These are phyloP conservation scores for Panzeria rudis DNA, from an alignment of 2,888 invertebrate species.

Conservation along the genomic window DNA sequence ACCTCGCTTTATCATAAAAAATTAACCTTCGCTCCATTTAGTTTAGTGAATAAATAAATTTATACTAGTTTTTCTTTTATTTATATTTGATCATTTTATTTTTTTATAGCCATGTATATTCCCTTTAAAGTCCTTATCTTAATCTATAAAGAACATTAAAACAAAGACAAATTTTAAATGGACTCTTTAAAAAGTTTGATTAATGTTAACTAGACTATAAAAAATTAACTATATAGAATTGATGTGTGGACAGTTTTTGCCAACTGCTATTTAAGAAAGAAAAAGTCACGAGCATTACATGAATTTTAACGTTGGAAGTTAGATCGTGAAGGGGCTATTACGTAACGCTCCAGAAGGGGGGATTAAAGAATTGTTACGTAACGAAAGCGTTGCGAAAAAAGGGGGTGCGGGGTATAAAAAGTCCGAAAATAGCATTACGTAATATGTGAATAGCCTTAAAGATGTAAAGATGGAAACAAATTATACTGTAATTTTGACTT, in stretches of 20 bases:
- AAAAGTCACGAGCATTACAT: conserved; percentile 2
- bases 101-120: too few species aligned
- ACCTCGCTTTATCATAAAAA: conserved; percentile 22
- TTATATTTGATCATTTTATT: conserved; percentile 23
- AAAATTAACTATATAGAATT: conserved; percentile 52
- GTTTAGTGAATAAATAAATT: conserved; percentile 52
- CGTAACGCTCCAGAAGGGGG: too few species aligned
- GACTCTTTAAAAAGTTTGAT: conserved; percentile 52
- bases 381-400: too few species aligned
- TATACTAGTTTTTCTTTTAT: conserved; percentile 38
- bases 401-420: too few species aligned
- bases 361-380: too few species aligned
- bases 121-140: conserved; percentile 40
- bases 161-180: conserved; percentile 29
- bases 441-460: too few species aligned
- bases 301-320: background rate
- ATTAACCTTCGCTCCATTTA: conserved; percentile 45
- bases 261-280: conserved; percentile 50
- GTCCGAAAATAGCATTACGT: too few species aligned
- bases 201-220: conserved; percentile 62
- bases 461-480: conserved; percentile 2
- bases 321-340: too few species aligned
- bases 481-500: too few species aligned
- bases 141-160: conserved; percentile 39
- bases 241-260: conserved; percentile 53